Evolutionary conservation across 2,888 invertebrate genomes (phyloP).

Genomic region (Phorcus lineatus): DNA sequence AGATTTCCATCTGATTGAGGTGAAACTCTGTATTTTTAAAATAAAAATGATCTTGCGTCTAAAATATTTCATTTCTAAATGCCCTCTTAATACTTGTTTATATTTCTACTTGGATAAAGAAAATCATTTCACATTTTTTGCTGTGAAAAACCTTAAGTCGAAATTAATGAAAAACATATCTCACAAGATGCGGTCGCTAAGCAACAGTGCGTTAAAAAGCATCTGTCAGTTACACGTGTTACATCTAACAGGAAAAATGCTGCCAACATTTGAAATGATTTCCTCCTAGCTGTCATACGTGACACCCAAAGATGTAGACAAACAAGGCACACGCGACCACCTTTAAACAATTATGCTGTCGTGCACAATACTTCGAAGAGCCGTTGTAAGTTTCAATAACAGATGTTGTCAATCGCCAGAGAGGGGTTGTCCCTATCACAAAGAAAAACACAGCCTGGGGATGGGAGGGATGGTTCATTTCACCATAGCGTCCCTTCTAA

Average conservation of each 20-base stretch:
- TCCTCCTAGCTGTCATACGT: neutral
- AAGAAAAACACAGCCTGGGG: neutral
- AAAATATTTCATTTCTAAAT: no score
- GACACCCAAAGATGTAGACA: neutral
- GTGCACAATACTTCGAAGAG: neutral
- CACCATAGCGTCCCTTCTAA: neutral
- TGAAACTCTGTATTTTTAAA: no score
- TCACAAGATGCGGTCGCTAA: neutral
- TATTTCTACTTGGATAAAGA: no score
- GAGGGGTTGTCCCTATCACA: neutral
- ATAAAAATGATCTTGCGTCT: no score
- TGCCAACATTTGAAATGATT: constrained; percentile 5
- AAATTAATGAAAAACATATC: neutral
- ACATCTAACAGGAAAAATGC: neutral
- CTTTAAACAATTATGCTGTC: constrained; percentile 5
- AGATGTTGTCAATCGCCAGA: constrained; percentile 8
- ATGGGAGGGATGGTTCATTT: neutral
- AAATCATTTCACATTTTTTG: no score
- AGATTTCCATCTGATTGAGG: no score
- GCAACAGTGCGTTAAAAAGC: neutral
- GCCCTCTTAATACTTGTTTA: no score
- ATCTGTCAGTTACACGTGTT: constrained; percentile 15
- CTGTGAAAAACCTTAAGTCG: no score
- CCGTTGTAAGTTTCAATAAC: constrained; percentile 15
- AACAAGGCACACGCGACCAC: constrained; percentile 16